phyloP scores from a whole-genome alignment of 2,888 invertebrate genomes.

The Cephus runcator region DNA sequence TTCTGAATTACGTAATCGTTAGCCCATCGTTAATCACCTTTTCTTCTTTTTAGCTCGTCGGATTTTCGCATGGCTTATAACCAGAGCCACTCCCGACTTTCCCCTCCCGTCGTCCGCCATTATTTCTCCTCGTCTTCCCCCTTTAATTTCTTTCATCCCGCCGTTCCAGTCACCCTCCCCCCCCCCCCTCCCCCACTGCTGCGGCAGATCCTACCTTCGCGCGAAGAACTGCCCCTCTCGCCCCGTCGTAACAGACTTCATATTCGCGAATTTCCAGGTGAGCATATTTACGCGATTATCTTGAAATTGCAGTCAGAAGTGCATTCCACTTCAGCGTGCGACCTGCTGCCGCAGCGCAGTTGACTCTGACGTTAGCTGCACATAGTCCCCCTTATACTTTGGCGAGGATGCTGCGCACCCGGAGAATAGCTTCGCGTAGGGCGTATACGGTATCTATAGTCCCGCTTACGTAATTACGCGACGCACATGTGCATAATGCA shows the following conservation, averaged over 20 bases:
- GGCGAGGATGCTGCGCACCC: not conserved
- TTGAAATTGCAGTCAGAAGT: not conserved
- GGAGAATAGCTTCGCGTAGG: not conserved
- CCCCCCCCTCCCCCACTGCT: not conserved
- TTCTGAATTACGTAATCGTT: not conserved
- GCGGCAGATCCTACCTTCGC: not conserved
- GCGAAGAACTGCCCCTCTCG: too few relatives aligned
- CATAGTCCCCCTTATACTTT: not conserved
- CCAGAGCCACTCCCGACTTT: not conserved
- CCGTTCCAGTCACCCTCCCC: not conserved
- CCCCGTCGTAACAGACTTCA: not conserved
- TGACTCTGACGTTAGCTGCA: too few relatives aligned
- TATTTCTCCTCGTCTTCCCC: not conserved
- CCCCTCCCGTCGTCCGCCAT: not conserved
- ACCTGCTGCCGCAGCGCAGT: too few relatives aligned
- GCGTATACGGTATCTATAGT: not conserved
- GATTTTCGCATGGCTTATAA: not conserved
- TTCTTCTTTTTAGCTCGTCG: not conserved
- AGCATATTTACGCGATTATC: not conserved
- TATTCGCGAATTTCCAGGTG: not conserved
- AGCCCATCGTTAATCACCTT: not conserved
- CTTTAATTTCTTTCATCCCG: not conserved
- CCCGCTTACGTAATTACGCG: slow-evolving; percentile 53
- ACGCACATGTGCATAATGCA: slow-evolving; percentile 61
- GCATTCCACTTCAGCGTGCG: not conserved